Base-by-base conservation (phyloP, 2,888 invertebrate species). In the Byasa hedistus region DNA sequence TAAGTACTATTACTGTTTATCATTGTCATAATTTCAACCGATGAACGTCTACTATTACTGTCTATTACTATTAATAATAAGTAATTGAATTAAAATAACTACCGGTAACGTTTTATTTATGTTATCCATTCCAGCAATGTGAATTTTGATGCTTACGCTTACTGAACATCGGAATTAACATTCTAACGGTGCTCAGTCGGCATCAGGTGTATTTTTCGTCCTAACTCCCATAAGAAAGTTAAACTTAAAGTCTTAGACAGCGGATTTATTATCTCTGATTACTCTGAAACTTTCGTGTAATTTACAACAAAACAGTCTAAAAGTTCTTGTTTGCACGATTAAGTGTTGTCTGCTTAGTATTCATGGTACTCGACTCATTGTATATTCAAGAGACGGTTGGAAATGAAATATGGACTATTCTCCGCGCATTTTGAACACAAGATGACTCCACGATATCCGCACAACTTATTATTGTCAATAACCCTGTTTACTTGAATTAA, bases 361-460 rank as follows among this genome's bases (percentile, higher is more conserved):
- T 90, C 91, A 90, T 88, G 82, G 84, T 81, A 76, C 77, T 80
- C 74, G 72, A 75, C 87, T 91, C 89, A 89, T 91, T 90, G 77
- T 82, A 85, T 87, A 91, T 91, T 91, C 91, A 77, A 78, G 79
- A 72, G 73, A 83, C 85, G 87, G 75, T 80, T 77, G 83, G 82
- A 89, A 89, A 90, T 91, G 91, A 91, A 91, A 91, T 91, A 91
- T 91, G 90, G 89, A 86, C 83, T 84, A 83, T 89, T 87, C 87
- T 80, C 81, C 78, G 79, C 83, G 86, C 87, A 89, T 88, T 89
- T 86, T 86, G 87, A 89, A 79, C 79, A 80, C 84, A 83, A 86
- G 84, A 83, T 87, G 82, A 84, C 84, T 84, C 75, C 76, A 79
- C 79, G 82, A 82, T 83, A 81, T 80, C 76, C 75, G 73, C 75